Evolutionary conservation across 2,888 invertebrate genomes (phyloP).

Genomic region (Oxytorus armatus): DNA sequence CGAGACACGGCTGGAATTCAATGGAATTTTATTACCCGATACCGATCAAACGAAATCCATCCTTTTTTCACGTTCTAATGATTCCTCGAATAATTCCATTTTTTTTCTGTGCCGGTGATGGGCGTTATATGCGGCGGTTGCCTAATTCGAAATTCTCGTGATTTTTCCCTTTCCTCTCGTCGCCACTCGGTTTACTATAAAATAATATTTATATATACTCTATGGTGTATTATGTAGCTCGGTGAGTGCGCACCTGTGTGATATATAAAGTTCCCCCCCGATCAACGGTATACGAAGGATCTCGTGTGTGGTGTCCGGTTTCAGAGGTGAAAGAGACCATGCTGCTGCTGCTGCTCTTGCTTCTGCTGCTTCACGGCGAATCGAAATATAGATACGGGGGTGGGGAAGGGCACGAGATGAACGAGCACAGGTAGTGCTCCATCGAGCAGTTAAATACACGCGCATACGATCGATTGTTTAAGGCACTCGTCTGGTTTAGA

Average conservation of each 20-base stretch:
- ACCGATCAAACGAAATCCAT: constrained; percentile 22
- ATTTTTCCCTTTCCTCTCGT: constrained; percentile 6
- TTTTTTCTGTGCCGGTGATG: background rate
- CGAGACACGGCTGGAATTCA: constrained; percentile 17
- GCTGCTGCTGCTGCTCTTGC: constrained; percentile 60
- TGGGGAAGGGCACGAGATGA: constrained; percentile 26
- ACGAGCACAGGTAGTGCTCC: constrained; percentile 52
- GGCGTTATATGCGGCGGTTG: background rate
- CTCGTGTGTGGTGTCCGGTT: constrained; percentile 78
- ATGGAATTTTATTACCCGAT: constrained; percentile 29
- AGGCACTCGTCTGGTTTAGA: too few relatives aligned
- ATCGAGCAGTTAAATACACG: constrained; percentile 17
- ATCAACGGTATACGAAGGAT: constrained; percentile 73
- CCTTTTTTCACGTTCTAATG: constrained; percentile 16
- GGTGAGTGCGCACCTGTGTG: constrained; percentile 77
- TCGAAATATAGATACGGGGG: constrained; percentile 31
- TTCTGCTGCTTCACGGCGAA: constrained; percentile 46
- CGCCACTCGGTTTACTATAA: background rate
- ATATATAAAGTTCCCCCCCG: constrained; percentile 84
- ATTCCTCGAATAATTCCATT: constrained; percentile 13
- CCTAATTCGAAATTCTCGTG: constrained; percentile 43
- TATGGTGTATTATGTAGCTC: constrained; percentile 42
- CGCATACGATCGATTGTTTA: too few relatives aligned
- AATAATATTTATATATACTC: constrained; percentile 40
- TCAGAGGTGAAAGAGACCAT: constrained; percentile 71